Evolutionary conservation across 2,888 invertebrate genomes (phyloP), one percentile per base, ranked within the genome.

Genomic region (Acronicta alni): DNA sequence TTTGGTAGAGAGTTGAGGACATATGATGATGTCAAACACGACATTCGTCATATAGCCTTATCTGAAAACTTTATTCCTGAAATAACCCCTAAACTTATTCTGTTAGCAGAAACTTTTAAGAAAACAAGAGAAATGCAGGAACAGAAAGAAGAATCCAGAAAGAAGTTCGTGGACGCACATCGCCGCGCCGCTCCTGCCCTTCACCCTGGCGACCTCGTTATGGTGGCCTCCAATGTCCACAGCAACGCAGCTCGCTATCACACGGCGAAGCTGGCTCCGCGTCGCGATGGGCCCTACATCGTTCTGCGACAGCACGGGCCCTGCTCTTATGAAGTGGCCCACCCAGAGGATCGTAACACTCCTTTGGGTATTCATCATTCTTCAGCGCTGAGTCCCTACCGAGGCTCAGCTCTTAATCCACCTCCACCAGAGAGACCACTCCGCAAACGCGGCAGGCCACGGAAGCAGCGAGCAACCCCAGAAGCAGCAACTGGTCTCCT

Each of bases 381-480:
- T 0, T 71, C 69, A 14, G 68, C 71, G 8, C 46, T 72, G 42
- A 57, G 38, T 9, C 61, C 51, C 0, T 67, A 59, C 41, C 18
- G 30, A 14, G 47, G 57, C 18, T 37, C 37, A 8, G 16, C 45
- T 10, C 9, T 32, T 1, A 12, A n/a, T 0, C 4, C 51, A 10
- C 67, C 70, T 20, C 16, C 15, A 7, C 70, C 73, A 2, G 58
- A 44, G 9, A 48, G 52, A 18, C 70, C 67, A 0, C 10, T 73
- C 30, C 58, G 55, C 20, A 70, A 38, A 46, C 48, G 73, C 16
- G 73, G 70, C n/a, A n/a, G n/a, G n/a, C n/a, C n/a, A n/a, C n/a
- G n/a, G n/a, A n/a, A n/a, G n/a, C n/a, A n/a, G n/a, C n/a, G n/a
- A n/a, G n/a, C n/a, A n/a, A n/a, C n/a, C n/a, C n/a, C n/a, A n/a